phyloP scores from a whole-genome alignment of 2,113 vertebrate species.

The Indri indri region DNA sequence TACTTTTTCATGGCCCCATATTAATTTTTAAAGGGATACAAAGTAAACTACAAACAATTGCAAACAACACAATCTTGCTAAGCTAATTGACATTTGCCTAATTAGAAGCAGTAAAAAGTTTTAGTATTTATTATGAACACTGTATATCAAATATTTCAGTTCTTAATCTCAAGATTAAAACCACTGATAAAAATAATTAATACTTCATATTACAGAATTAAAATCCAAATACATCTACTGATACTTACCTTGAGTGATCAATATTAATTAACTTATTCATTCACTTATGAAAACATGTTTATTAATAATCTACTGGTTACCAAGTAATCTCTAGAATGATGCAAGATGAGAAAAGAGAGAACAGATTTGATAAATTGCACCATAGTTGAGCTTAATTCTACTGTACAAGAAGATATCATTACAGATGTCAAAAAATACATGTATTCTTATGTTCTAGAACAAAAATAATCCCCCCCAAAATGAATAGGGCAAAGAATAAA shows the following conservation, averaged over 20 bases:
- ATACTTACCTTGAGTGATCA: neutral
- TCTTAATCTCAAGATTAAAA: neutral
- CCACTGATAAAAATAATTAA: neutral
- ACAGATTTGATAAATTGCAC: neutral
- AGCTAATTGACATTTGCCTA: neutral
- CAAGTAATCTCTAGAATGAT: neutral
- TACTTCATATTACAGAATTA: neutral
- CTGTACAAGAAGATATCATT: neutral
- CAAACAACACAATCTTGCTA: neutral
- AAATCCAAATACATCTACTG: neutral
- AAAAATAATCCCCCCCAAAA: neutral
- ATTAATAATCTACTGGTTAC: neutral
- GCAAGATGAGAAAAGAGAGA: neutral
- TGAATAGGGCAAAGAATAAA: neutral
- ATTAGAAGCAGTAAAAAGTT: neutral
- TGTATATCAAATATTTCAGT: neutral
- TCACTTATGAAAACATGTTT: neutral
- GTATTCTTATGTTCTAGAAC: neutral
- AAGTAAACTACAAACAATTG: neutral
- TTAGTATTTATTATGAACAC: neutral
- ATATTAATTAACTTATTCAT: neutral
- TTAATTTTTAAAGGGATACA: neutral
- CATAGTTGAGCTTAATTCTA: neutral
- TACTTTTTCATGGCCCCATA: neutral
- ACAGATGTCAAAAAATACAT: neutral